phyloP scores from a whole-genome alignment of 2,797 vertebrate genomes.

The Muscicapa comitata region DNA sequence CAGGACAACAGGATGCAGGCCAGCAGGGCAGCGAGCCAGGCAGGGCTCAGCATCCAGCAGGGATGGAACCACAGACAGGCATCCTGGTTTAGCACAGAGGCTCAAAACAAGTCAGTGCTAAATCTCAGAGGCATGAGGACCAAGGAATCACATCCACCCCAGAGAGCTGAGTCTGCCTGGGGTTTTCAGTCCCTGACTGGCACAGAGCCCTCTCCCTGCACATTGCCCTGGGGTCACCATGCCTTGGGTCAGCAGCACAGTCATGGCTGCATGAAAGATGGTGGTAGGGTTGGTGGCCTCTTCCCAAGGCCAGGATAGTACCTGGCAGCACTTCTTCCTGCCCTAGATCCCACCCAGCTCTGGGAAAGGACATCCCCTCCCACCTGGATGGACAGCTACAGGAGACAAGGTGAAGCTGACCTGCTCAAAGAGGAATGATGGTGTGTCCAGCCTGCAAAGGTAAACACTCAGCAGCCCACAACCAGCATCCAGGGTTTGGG shows the following conservation, averaged over 20 bases:
- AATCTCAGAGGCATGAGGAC: neutral
- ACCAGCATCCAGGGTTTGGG: neutral
- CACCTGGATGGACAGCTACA: neutral
- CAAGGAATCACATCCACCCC: neutral
- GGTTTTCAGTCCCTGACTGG: neutral
- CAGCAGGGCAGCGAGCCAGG: rapidly evolving
- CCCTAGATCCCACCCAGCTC: neutral
- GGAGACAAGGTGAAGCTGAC: neutral
- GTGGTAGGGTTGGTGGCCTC: neutral
- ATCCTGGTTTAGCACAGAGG: neutral
- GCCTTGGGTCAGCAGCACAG: neutral
- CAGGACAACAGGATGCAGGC: neutral
- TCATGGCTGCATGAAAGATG: neutral
- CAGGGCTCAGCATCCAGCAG: neutral
- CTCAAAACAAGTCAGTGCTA: neutral
- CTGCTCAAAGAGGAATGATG: rapidly evolving
- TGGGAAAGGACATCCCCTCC: neutral
- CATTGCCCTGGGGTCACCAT: neutral
- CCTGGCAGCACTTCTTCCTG: neutral
- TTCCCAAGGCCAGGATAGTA: neutral
- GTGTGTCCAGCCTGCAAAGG: neutral
- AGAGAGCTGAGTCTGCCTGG: neutral
- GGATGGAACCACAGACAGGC: neutral
- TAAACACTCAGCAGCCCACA: neutral
- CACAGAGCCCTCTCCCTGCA: neutral